phyloP scores from a whole-genome alignment of 2,888 invertebrate genomes.

The Monochamus alternatus region DNA sequence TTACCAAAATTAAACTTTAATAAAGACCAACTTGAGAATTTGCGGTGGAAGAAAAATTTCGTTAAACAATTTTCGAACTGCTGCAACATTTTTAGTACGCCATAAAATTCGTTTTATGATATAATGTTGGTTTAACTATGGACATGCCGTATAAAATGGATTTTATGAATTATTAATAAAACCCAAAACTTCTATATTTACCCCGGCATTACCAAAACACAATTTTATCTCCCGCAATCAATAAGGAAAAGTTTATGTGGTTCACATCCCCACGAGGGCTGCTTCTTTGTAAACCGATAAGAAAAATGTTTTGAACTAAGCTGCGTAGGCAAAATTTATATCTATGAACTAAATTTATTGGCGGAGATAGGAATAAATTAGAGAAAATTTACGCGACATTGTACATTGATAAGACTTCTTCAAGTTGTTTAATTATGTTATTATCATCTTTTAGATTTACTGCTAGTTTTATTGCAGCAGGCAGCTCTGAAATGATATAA shows the following conservation, averaged over 20 bases:
- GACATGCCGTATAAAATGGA: constrained; percentile 6
- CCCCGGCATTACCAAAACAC: constrained; percentile 15
- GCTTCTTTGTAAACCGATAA: constrained; percentile 35
- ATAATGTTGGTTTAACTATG: not conserved
- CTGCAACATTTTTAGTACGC: not conserved
- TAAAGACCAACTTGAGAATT: not conserved
- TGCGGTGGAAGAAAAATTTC: not conserved
- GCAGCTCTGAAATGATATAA: too few species aligned
- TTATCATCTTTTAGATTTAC: not conserved
- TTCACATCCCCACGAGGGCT: constrained; percentile 19
- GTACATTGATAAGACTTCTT: not conserved
- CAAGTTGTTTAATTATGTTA: not conserved
- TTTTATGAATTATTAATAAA: constrained; percentile 13
- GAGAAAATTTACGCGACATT: constrained; percentile 2
- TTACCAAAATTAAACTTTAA: too few species aligned
- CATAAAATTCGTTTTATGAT: not conserved
- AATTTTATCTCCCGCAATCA: constrained; percentile 24
- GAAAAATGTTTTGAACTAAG: constrained; percentile 34
- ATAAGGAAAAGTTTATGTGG: constrained; percentile 31
- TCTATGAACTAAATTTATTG: constrained; percentile 32
- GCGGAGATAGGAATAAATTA: constrained; percentile 33
- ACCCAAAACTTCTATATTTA: constrained; percentile 2
- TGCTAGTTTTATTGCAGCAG: not conserved
- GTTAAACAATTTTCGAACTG: not conserved
- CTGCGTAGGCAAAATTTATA: constrained; percentile 31